A percentile compares a stretch with the other conserved stretches of the same genome.
These are phyloP conservation scores for Epinephelus awoara DNA, from an alignment of 2,797 vertebrate species.

Conservation along the genomic window DNA sequence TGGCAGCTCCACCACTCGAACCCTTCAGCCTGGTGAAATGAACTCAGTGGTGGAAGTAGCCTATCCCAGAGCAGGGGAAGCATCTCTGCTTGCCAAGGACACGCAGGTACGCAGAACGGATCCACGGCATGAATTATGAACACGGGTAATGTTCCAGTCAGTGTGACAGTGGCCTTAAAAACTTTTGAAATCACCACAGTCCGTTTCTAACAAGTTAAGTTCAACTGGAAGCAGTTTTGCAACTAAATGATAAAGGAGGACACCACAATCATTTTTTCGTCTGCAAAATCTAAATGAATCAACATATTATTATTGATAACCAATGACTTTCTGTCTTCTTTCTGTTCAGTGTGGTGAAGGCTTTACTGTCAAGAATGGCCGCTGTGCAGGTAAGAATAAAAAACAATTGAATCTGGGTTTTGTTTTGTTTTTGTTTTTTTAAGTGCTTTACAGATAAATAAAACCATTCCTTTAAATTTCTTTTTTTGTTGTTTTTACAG, in stretches of 20 bases:
- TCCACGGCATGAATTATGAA: slow-evolving; percentile 42
- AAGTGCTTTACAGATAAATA: not conserved
- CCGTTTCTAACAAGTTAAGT: too few species aligned
- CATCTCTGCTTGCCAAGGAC: slow-evolving; percentile 54
- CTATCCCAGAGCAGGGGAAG: slow-evolving; percentile 81
- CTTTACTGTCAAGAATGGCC: slow-evolving; percentile 88
- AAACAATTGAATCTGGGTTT: not conserved
- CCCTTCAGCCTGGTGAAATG: slow-evolving; percentile 85
- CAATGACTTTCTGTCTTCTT: not conserved
- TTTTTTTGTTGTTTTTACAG: slow-evolving; percentile 64
- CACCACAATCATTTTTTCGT: not conserved
- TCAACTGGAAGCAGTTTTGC: not conserved
- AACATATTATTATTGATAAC: not conserved
- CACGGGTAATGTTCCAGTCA: not conserved
- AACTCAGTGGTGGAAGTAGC: slow-evolving; percentile 90
- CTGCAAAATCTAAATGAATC: not conserved
- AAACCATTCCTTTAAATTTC: slow-evolving; percentile 18
- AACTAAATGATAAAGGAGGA: not conserved
- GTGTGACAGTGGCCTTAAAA: not conserved
- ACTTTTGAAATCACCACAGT: too few species aligned
- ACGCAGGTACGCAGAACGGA: slow-evolving; percentile 82
- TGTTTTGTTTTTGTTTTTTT: not conserved
- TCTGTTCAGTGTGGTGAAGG: slow-evolving; percentile 89
- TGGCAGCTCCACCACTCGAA: slow-evolving; percentile 77
- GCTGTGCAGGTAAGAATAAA: slow-evolving; percentile 86